Evolutionary conservation across 2,113 vertebrate genomes (phyloP).

Genomic region (Mungos mungo): DNA sequence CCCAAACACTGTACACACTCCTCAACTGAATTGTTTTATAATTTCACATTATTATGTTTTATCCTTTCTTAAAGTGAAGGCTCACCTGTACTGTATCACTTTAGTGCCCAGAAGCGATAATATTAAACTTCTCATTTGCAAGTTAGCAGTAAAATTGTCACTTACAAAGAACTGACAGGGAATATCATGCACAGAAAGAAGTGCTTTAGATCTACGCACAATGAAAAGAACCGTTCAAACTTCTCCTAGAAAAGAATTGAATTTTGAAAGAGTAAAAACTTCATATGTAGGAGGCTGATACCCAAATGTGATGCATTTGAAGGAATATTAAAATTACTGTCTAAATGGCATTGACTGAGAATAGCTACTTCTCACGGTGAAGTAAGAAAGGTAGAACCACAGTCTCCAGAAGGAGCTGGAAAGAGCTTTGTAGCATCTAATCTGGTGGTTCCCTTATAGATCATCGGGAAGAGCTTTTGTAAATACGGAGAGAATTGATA

Average conservation of each 20-base stretch:
- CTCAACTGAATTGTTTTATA: not conserved
- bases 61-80: not conserved
- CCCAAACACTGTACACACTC: not conserved
- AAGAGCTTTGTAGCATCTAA: not conserved
- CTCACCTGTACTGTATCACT: not conserved
- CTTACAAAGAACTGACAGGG: not conserved
- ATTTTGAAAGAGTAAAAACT: conserved; percentile 11
- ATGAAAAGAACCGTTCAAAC: not conserved
- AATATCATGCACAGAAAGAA: not conserved
- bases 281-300: not conserved
- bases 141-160: not conserved
- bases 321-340: not conserved
- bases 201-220: not conserved
- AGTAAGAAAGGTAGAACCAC: not conserved
- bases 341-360: not conserved
- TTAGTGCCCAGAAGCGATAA: not conserved
- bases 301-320: not conserved
- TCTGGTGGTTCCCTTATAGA: not conserved
- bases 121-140: not conserved
- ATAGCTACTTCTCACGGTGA: not conserved
- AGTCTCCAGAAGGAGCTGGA: not conserved
- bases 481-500: not conserved
- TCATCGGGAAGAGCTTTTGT: not conserved
- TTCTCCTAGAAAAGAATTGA: not conserved
- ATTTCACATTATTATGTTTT: not conserved